Percentiles rank a stretch among this genome's conserved stretches.
These are phyloP conservation scores for Nycteola revayana DNA, from an alignment of 2,888 invertebrate species.

Conservation along the genomic window DNA sequence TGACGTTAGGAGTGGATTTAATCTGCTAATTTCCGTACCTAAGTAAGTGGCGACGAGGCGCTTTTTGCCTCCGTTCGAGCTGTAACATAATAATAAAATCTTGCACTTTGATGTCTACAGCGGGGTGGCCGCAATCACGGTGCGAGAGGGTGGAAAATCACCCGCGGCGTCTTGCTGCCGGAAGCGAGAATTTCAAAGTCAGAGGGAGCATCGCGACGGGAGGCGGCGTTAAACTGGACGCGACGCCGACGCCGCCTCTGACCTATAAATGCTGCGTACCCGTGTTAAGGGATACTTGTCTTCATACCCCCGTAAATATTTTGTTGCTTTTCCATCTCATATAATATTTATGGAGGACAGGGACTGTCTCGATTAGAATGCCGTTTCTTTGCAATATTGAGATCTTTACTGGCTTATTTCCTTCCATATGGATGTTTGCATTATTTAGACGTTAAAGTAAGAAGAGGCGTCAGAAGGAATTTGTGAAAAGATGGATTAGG, in stretches of 20 bases:
- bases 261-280: conserved; percentile 70
- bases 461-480: conserved; percentile 46
- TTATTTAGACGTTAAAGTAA: conserved; percentile 50
- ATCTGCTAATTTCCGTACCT: conserved; percentile 40
- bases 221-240: conserved; percentile 55
- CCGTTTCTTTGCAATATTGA: conserved; percentile 58
- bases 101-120: conserved; percentile 69
- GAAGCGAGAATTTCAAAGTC: conserved; percentile 45
- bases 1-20: conserved; percentile 51
- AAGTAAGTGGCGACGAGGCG: conserved; percentile 26
- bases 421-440: conserved; percentile 60
- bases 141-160: conserved; percentile 58
- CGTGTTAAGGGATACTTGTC: conserved; percentile 33
- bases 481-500: conserved; percentile 40
- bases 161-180: conserved; percentile 52
- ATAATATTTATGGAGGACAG: conserved; percentile 70
- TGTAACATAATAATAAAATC: conserved; percentile 65
- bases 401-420: conserved; percentile 55
- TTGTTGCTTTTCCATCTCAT: conserved; percentile 49
- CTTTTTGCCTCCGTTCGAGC: conserved; percentile 46
- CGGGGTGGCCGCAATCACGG: conserved; percentile 26
- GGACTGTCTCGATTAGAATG: conserved; percentile 66
- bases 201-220: conserved; percentile 47
- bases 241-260: conserved; percentile 48
- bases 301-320: conserved; percentile 58